These are phyloP conservation scores for Cancer borealis DNA, from an alignment of 2,888 invertebrate species.

Conservation along the genomic window DNA sequence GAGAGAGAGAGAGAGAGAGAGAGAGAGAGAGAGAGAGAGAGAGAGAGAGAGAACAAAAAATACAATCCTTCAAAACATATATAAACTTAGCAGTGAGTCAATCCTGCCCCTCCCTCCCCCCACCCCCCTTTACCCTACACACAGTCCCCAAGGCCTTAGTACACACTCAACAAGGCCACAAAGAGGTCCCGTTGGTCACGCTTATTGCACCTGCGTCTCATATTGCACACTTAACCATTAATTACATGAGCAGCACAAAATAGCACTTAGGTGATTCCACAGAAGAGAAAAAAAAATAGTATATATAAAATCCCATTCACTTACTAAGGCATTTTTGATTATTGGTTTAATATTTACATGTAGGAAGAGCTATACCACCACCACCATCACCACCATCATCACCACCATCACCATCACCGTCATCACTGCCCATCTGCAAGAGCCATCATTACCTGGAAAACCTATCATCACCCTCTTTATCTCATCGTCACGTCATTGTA, in stretches of 20 bases:
- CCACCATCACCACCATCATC: background rate
- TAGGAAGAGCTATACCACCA: background rate
- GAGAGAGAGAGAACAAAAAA: background rate
- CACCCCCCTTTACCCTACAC: no score
- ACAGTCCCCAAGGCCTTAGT: background rate
- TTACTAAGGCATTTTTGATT: background rate
- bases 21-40: constrained; percentile 50
- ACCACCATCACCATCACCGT: background rate
- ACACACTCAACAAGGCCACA: constrained; percentile 2
- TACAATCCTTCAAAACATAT: background rate
- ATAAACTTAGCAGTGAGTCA: background rate
- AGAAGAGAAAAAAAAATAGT: background rate
- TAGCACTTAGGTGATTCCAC: background rate
- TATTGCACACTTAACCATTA: constrained; percentile 14
- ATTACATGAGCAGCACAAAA: constrained; percentile 1
- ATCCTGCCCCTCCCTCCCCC: background rate
- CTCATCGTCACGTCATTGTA: background rate
- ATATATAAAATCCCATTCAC: background rate
- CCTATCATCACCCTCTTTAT: background rate
- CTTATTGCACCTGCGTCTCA: constrained; percentile 9
- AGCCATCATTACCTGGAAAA: background rate
- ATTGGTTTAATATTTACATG: background rate
- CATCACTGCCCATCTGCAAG: background rate
- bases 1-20: constrained; percentile 59
- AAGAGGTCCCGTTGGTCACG: background rate